Evolutionary conservation across 2,113 vertebrate genomes (phyloP).

Genomic region (Atractosteus spatula): DNA sequence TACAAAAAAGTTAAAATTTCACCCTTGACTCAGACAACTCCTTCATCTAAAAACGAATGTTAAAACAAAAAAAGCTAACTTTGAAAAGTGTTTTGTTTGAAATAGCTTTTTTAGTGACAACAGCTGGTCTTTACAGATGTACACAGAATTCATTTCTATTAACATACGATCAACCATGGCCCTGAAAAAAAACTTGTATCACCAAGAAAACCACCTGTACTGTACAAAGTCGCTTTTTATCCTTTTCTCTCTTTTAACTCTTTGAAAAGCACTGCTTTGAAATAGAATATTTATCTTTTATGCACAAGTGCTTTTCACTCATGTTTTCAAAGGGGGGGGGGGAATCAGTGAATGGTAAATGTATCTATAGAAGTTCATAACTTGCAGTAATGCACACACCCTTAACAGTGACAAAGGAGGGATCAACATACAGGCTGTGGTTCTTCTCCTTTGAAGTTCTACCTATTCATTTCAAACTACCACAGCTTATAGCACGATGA

Average conservation of each 20-base stretch:
- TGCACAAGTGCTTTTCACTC: slow-evolving; percentile 8
- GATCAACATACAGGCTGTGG: slow-evolving; percentile 16
- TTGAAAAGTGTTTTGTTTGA: slow-evolving; percentile 2
- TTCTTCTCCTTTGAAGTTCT: slow-evolving; percentile 8
- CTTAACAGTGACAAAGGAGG: slow-evolving; percentile 18
- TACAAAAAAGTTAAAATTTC: too few species aligned
- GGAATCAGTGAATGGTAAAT: slow-evolving; percentile 13
- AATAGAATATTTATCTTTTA: slow-evolving; percentile 27
- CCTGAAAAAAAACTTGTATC: not conserved
- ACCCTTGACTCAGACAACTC: too few species aligned
- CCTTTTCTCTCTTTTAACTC: slow-evolving; percentile 20
- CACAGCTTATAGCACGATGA: too few species aligned
- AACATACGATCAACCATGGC: slow-evolving; percentile 15
- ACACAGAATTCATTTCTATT: slow-evolving; percentile 7
- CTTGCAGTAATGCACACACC: slow-evolving; percentile 3
- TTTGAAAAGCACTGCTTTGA: slow-evolving; percentile 23
- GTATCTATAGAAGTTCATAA: slow-evolving; percentile 20
- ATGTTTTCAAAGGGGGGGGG: slow-evolving; percentile 5
- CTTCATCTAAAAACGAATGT: too few species aligned
- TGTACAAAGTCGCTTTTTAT: slow-evolving; percentile 11
- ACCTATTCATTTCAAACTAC: too few species aligned
- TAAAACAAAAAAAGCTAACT: not conserved
- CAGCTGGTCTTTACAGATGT: slow-evolving; percentile 1
- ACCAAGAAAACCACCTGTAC: slow-evolving; percentile 7
- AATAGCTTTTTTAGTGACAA: not conserved